Percentiles rank a stretch among this genome's conserved stretches.
Evolutionary conservation across 2,113 vertebrate species (phyloP).

Genomic region (Chiloscyllium plagiosum): DNA sequence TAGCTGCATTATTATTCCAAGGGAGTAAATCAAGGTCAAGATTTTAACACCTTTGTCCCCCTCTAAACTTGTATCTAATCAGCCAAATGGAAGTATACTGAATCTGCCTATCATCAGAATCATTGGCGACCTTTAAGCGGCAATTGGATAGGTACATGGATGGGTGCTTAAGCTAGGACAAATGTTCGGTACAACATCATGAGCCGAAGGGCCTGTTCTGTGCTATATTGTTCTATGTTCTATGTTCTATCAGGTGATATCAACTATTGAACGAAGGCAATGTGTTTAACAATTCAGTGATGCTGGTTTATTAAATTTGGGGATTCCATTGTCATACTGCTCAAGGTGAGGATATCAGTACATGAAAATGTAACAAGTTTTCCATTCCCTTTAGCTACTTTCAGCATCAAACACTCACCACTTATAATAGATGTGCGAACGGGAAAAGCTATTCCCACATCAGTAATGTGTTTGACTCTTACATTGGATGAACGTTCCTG

Average conservation of each 20-base stretch:
- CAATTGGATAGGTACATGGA: no score
- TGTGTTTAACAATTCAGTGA: not conserved
- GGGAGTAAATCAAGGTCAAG: not conserved
- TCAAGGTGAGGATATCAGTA: not conserved
- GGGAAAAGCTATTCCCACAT: not conserved
- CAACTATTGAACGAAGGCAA: not conserved
- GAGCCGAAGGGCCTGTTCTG: no score
- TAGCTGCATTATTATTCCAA: not conserved
- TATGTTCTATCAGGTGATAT: not conserved
- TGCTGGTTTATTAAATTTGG: not conserved
- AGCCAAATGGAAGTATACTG: not conserved
- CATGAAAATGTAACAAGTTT: not conserved
- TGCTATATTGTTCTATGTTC: no score
- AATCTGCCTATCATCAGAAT: not conserved
- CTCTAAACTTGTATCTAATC: not conserved
- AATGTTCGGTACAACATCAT: no score
- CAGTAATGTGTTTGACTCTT: not conserved
- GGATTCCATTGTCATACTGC: not conserved
- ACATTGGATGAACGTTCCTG: not conserved
- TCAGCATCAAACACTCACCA: not conserved
- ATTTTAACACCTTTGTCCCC: not conserved
- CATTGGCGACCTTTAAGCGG: no score
- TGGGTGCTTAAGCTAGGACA: no score
- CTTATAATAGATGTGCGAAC: not conserved
- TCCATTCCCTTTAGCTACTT: not conserved